Evolutionary conservation across 2,797 vertebrate species (phyloP), one percentile per base, ranked within the genome.

Genomic region (Spizella passerina): DNA sequence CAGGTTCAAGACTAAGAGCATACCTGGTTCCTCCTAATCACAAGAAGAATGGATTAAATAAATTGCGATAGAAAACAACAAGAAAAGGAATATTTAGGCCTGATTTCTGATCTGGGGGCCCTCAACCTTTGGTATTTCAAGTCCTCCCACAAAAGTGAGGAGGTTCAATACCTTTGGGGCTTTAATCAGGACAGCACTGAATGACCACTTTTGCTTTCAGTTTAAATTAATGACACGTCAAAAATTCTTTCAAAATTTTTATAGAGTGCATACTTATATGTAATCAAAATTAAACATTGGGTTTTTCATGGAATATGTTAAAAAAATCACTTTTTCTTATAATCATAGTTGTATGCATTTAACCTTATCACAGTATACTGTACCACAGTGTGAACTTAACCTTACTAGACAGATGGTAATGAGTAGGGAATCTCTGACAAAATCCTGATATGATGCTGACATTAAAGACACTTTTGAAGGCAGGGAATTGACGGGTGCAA

Each of bases 121-220:
- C 60, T 66, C 1, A 1, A 16, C 14, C 15, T 73, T 52, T 27
- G 34, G 5, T 1, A 4, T 57, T 68, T 72, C 20, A 84, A 60
- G 14, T 66, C 4, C 9, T 66, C 2, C 8, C 4, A 4, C 4
- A 39, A 9, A 57, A 44, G 4, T 0, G 1, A 71, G 32, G 50
- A 41, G 15, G 29, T 64, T 89, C 38, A 41, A 70, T 6, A 8
- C 6, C 6, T 26, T 12, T 55, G 30, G 27, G 6, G 4, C 34
- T 73, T 78, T 69, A 68, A 53, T 50, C n/a, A 38, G 61, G 17
- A 55, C 10, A 61, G 23, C 20, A 78, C 14, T 4, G 1, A 55
- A 68, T 71, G 7, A 8, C 64, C 8, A 10, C 4, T 76, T 82
- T 27, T 76, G 10, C 15, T 30, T 39, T 26, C 29, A 47, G 11